Conservation (phyloP, 1,140 invertebrate genomes). For the Lepidurus packardi region DNA sequence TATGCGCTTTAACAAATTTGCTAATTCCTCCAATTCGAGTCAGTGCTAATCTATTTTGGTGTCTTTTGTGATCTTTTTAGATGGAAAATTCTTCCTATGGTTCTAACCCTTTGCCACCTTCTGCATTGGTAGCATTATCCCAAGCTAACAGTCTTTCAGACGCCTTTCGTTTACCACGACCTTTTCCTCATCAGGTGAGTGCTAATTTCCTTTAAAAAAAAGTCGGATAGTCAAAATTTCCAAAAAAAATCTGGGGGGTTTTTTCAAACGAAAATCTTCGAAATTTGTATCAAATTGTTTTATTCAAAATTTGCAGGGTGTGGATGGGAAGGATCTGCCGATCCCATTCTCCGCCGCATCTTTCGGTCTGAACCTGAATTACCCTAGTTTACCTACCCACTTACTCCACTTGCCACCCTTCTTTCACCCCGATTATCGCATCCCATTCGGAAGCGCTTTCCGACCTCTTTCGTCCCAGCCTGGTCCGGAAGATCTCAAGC, state of each 20-base stretch:
- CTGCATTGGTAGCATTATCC: slow-evolving; percentile 33
- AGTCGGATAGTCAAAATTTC: neutral
- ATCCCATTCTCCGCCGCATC: slow-evolving; percentile 29
- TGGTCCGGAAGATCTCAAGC: neutral
- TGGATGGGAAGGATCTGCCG: slow-evolving; percentile 29
- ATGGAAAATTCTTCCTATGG: slow-evolving; percentile 34
- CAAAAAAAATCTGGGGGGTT: too few species aligned
- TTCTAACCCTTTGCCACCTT: slow-evolving; percentile 29
- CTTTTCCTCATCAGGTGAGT: slow-evolving; percentile 30
- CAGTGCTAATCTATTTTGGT: neutral
- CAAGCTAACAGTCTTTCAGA: slow-evolving; percentile 32
- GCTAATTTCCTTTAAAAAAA: neutral
- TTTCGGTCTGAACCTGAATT: slow-evolving; percentile 28
- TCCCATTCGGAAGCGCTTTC: slow-evolving; percentile 1
- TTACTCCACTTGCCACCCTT: slow-evolving; percentile 1
- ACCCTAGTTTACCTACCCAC: slow-evolving; percentile 9
- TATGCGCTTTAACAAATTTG: neutral
- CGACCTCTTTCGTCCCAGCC: neutral
- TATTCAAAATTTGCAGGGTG: neutral
- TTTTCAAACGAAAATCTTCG: neutral
- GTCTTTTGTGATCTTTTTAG: slow-evolving; percentile 26
- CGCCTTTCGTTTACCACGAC: slow-evolving; percentile 28
- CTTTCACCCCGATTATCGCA: slow-evolving; percentile 18
- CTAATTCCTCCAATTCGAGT: neutral
- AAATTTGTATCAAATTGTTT: too few species aligned